Base-by-base conservation (phyloP, 2,113 vertebrate species). In the Eonycteris spelaea region DNA sequence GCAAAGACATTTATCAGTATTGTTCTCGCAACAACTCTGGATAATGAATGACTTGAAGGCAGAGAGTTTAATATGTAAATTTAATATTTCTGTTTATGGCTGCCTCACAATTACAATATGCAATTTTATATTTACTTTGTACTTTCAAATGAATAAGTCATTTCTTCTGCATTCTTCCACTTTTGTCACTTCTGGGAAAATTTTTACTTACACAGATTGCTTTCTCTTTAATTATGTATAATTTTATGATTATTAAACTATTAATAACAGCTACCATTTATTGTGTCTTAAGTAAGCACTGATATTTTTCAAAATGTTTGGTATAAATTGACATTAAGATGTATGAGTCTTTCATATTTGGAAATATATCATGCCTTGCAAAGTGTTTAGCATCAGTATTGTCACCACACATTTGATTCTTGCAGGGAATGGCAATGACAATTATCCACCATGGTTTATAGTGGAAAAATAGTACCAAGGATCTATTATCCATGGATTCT, bases 21-120 rank as follows among this genome's bases (percentile, higher is more conserved):
- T 95, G 90, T 93, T 91, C 38, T 70, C 8, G 82, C 19, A 93
- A 40, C 13, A 83, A 8, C 78, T 28, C 3, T 78, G 57, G 18
- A 73, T 86, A 3, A 48, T 48, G 30, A 33, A 77, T 74, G 19
- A 95, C 74, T 80, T 83, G 26, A 68, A 86, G 73, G 35, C 67
- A 91, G 51, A 73, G 43, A 68, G 6, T 80, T 93, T 90, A 91
- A 67, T 67, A 79, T 70, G 11, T 57, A 82, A n/a, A n/a, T 86
- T 96, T 18, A 86, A 91, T 90, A 92, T 89, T 91, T 96, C 91
- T 86, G 43, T 82, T 86, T 86, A 57, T 92, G 26, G 73, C n/a
- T 45, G 33, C 85, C 16, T 95, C 85, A 87, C 5, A 73, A 74
- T 91, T 96, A 82, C 19, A 92, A 10, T 71, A 53, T 59, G 26